Percentiles rank a stretch among this genome's conserved stretches.
Conservation (phyloP, 2,888 invertebrate species). For the Geotrupes spiniger region DNA sequence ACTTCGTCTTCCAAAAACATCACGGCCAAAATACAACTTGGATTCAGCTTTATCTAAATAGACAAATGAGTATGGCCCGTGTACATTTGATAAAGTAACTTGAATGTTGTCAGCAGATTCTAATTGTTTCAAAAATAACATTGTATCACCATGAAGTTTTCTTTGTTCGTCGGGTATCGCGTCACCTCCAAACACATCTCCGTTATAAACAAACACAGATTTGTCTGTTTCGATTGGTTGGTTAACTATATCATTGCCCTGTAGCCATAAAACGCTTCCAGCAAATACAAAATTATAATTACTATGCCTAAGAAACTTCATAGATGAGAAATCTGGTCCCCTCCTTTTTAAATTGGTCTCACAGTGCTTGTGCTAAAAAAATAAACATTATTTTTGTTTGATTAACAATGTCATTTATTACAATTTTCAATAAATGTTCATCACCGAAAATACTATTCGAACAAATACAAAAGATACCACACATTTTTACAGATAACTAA, state of each 20-base stretch:
- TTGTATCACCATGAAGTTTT: conserved; percentile 53
- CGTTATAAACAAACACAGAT: conserved; percentile 80
- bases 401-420: too few relatives aligned
- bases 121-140: conserved; percentile 51
- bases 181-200: conserved; percentile 72
- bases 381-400: too few relatives aligned
- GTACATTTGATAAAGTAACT: conserved; percentile 56
- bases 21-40: conserved; percentile 77
- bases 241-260: conserved; percentile 60
- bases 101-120: conserved; percentile 37
- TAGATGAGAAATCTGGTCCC: conserved; percentile 15
- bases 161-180: conserved; percentile 43
- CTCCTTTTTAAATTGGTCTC: conserved; percentile 18
- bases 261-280: conserved; percentile 78
- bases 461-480: conserved; percentile 40
- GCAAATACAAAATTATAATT: conserved; percentile 36
- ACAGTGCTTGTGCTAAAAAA: conserved; percentile 37
- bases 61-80: conserved; percentile 84
- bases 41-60: conserved; percentile 62
- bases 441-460: conserved; percentile 12
- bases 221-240: conserved; percentile 68
- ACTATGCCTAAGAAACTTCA: conserved; percentile 15
- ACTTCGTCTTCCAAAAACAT: conserved; percentile 82
- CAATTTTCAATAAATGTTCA: neutral
- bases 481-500: too few relatives aligned